Evolutionary conservation across 37 sponge, comb jelly and placozoan genomes (phyloP), one percentile per base, ranked within the genome.

Genomic region (Ephydatia muelleri): DNA sequence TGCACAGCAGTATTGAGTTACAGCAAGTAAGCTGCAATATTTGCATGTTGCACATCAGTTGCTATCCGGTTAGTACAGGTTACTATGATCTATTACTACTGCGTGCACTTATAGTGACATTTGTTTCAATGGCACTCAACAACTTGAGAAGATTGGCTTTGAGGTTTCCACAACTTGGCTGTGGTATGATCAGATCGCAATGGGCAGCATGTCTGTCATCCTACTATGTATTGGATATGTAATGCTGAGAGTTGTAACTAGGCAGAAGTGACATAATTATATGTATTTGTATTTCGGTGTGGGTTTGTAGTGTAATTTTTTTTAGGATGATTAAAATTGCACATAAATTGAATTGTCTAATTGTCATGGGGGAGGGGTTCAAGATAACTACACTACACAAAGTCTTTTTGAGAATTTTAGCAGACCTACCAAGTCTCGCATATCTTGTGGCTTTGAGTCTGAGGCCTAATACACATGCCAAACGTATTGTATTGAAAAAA

Each of bases 181-280:
- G 28, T 90, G 85, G 85, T 90, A 85, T 49, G 68, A 90, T 25
- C 72, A 85, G 77, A 64, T 90, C 5, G 90, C 81, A 25, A 65
- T 90, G 76, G 75, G 37, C 28, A 38, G 33, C 33, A 66, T 85
- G 16, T 25, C 47, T 32, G 3, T 76, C 26, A n/a, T 81, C 26
- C 38, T 90, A 0, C 82, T 90, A 5, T 13, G 65, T 5, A 71
- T 73, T 29, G 48, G 39, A 9, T 90, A 81, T 65, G 8, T 84
- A 64, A 90, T 39, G 69, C 82, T 90, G 13, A 27, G 73, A 27
- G 1, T 80, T 19, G 38, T 90, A 64, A 90, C 85, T 39, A 90
- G 85, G 43, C 80, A 90, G 39, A 90, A 85, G 72, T 90, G 74
- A 73, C 37, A 38, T 3, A 0, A 72, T 73, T 21, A n/a, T n/a